Base-by-base conservation (phyloP, 2,888 invertebrate genomes). In the Tuta absoluta region DNA sequence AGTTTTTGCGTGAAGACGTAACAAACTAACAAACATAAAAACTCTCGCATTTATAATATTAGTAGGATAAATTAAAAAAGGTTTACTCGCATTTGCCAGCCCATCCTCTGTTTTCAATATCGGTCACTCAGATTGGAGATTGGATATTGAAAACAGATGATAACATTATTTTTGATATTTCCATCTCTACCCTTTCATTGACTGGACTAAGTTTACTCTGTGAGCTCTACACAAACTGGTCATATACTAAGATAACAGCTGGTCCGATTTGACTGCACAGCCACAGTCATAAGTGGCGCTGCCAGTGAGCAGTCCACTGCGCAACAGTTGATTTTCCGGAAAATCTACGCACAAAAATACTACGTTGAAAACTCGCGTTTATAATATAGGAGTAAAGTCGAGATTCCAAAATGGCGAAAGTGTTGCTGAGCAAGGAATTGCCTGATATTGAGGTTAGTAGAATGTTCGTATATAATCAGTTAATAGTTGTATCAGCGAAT, bases 361-460 rank as follows among this genome's bases (percentile, higher is more conserved):
- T 63, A 62, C 49, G 64, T 66, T 45, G 60, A 49, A 67, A 62
- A 65, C 62, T 67, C 12, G 49, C 23, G 62, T 56, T 65, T 67
- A 64, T 59, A 59, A 0, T 0, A 33, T 61, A 65, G 63, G 61
- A 65, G 64, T 70, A 49, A 65, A 69, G 66, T 67, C 37, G 64
- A 71, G 65, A 73, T 74, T 69, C 17, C 69, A 84, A 71, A 63
- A 91, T 92, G 92, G 82, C 93, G 63, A 92, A 92, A 74, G 84
- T 84, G 67, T 70, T 92, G 69, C 73, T 95, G 61, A 96, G 95
- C 82, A 94, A 93, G 76, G 96, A 97, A 79, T 78, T 95, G 67
- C 95, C 95, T 1, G 97, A 97, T 84, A 97, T 97, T 76, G 97
- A 97, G 94, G 96, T 96, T 86, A 91, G 92, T 90, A 41, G 14